Percentiles rank a stretch among this genome's conserved stretches.
These are phyloP conservation scores for Hypotaenidia philippensis DNA, from an alignment of 2,797 vertebrate genomes.

Conservation along the genomic window DNA sequence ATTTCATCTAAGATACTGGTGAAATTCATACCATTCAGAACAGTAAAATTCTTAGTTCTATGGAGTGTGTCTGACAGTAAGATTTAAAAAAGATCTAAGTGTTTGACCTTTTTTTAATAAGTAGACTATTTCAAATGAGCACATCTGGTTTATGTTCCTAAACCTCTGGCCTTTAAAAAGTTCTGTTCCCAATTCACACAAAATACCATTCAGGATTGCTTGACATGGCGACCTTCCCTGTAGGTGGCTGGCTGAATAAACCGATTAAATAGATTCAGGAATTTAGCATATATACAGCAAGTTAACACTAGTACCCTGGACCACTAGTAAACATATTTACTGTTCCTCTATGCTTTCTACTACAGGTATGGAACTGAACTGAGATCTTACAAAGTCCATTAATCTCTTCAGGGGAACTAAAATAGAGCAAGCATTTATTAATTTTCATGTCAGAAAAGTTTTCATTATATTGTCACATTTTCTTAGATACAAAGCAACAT, in stretches of 20 bases:
- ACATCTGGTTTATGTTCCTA: constrained; percentile 85
- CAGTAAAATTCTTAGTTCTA: constrained; percentile 65
- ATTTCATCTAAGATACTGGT: constrained; percentile 14
- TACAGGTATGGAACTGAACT: neutral
- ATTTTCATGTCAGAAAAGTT: neutral
- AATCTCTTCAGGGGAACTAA: neutral
- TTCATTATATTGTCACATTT: constrained; percentile 19
- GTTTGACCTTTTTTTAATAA: constrained; percentile 77
- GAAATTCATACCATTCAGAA: constrained; percentile 27
- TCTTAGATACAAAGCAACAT: neutral
- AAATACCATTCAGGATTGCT: constrained; percentile 79
- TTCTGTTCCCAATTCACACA: constrained; percentile 79
- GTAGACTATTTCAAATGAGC: constrained; percentile 77
- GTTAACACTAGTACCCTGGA: constrained; percentile 65
- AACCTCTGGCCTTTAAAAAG: constrained; percentile 79
- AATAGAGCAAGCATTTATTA: neutral
- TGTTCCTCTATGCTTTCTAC: neutral
- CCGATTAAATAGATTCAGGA: constrained; percentile 72
- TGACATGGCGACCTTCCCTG: constrained; percentile 78
- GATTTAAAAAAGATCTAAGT: constrained; percentile 78
- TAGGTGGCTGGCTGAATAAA: constrained; percentile 77
- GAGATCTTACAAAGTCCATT: neutral
- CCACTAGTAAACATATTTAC: constrained; percentile 26
- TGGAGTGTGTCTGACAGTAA: constrained; percentile 73
- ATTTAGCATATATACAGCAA: constrained; percentile 64